phyloP scores from a whole-genome alignment of 2,888 invertebrate genomes.

The Aporophyla lueneburgensis region DNA sequence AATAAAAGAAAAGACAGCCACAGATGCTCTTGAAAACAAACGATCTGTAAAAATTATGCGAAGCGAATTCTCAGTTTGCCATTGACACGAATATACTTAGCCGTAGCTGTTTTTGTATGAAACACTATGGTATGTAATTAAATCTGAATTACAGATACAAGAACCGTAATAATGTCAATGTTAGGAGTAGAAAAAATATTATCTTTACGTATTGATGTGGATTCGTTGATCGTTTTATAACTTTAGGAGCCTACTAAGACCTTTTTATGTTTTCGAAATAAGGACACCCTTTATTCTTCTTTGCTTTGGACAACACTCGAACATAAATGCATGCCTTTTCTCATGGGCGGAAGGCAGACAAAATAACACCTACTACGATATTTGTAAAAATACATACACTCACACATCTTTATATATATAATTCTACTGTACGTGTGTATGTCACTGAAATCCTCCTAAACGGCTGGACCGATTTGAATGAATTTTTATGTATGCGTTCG shows the following conservation, averaged over 20 bases:
- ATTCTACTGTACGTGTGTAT: too few species aligned
- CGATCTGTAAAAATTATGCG: slow-evolving; percentile 60
- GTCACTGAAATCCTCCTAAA: too few species aligned
- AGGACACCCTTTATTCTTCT: fast-evolving
- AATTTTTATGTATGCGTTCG: too few species aligned
- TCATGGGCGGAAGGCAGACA: not conserved
- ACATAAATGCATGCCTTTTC: not conserved
- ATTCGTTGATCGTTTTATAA: not conserved
- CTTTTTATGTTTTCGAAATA: not conserved
- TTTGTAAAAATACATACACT: not conserved
- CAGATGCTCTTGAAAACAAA: slow-evolving; percentile 55
- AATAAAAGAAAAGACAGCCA: slow-evolving; percentile 11
- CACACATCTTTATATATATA: too few species aligned
- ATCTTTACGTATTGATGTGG: slow-evolving; percentile 11
- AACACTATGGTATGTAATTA: slow-evolving; percentile 54
- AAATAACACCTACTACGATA: not conserved
- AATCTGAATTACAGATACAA: slow-evolving; percentile 61
- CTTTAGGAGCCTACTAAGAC: not conserved
- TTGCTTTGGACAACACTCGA: not conserved
- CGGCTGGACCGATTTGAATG: too few species aligned
- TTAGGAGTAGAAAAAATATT: slow-evolving; percentile 39
- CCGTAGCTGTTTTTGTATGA: slow-evolving; percentile 41
- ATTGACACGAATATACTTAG: slow-evolving; percentile 63
- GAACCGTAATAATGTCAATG: slow-evolving; percentile 62
- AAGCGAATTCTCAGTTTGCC: slow-evolving; percentile 54